Evolutionary conservation across 2,113 vertebrate species (phyloP).

Genomic region (Corynorhinus townsendii): DNA sequence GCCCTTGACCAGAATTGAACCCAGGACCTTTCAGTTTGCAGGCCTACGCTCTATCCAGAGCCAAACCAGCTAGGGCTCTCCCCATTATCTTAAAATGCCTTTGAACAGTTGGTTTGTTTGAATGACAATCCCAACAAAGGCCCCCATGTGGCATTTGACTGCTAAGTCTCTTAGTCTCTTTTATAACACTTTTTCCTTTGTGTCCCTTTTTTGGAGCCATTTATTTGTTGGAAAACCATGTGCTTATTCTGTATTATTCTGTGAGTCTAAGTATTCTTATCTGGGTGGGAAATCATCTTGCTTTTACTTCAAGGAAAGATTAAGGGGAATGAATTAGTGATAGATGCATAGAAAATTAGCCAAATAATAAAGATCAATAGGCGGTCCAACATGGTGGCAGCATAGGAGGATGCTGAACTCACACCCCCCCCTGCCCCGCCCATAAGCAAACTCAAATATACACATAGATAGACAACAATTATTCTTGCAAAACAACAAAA

Average conservation of each 20-base stretch:
- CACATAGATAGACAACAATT: neutral
- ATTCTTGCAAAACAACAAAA: neutral
- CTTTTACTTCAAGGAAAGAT: conserved; percentile 8
- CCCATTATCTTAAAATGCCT: neutral
- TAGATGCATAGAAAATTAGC: neutral
- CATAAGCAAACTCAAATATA: neutral
- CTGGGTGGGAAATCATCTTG: neutral
- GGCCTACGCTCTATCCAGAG: too few relatives aligned
- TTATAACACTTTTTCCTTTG: neutral
- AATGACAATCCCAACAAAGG: neutral
- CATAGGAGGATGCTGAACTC: neutral
- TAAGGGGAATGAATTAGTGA: neutral
- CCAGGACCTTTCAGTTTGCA: too few relatives aligned
- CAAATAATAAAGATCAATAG: neutral
- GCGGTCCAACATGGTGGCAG: neutral
- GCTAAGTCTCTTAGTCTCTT: neutral
- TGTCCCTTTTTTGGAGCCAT: neutral
- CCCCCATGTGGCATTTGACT: neutral
- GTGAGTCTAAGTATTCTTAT: neutral
- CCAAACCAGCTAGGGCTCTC: neutral
- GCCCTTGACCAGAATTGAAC: too few relatives aligned
- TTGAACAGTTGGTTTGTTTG: neutral
- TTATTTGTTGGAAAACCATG: neutral
- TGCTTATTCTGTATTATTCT: neutral
- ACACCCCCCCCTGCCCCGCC: neutral